A percentile compares a stretch with the other conserved stretches of the same genome.
phyloP scores from a whole-genome alignment of 2,797 vertebrate species.

The Scleropages formosus region DNA sequence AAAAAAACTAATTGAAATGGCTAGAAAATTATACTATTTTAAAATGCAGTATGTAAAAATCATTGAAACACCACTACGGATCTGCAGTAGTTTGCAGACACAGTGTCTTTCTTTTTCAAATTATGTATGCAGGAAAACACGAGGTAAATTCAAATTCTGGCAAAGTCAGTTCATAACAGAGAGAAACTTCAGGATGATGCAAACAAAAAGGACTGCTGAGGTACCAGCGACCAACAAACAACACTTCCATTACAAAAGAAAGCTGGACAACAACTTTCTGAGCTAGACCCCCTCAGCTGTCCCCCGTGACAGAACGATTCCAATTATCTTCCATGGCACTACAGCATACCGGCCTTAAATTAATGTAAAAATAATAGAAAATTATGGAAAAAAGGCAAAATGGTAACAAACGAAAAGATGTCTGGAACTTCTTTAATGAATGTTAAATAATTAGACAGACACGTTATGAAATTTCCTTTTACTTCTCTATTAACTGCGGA shows the following conservation, averaged over 20 bases:
- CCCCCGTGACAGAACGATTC: conserved; percentile 9
- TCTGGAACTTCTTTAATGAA: conserved; percentile 45
- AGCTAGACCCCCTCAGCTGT: neutral
- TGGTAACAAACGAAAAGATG: conserved; percentile 28
- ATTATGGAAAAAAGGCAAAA: conserved; percentile 34
- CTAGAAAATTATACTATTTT: neutral
- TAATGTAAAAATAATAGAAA: conserved; percentile 33
- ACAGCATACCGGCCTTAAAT: neutral
- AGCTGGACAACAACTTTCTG: neutral
- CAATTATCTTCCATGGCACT: conserved; percentile 15
- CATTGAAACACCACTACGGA: neutral
- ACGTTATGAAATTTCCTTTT: conserved; percentile 39
- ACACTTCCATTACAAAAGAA: neutral
- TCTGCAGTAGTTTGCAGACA: neutral
- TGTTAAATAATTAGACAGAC: conserved; percentile 44
- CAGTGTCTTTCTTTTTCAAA: neutral
- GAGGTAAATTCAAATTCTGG: too few relatives aligned
- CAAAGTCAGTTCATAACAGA: too few relatives aligned
- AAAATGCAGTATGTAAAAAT: neutral
- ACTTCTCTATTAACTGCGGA: conserved; percentile 47
- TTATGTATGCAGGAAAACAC: neutral
- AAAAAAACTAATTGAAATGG: neutral
- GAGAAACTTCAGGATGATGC: too few relatives aligned
- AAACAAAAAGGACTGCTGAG: too few relatives aligned
- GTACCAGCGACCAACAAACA: neutral